Percentiles rank a stretch among this genome's conserved stretches.
Evolutionary conservation across 2,113 vertebrate species (phyloP).

Genomic region (Heterotilapia buettikoferi): DNA sequence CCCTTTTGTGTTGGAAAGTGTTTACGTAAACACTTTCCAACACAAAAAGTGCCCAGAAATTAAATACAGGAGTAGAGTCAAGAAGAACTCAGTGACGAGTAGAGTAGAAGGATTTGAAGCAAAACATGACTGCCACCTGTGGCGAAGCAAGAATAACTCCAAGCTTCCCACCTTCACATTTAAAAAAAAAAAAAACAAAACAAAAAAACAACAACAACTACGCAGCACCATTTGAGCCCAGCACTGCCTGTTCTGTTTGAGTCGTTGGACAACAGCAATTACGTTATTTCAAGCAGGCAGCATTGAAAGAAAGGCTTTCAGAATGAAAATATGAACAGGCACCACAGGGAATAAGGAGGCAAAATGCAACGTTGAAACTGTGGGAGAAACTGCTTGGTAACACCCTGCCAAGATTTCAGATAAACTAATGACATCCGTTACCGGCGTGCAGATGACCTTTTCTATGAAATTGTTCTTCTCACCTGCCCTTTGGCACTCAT

Average conservation of each 20-base stretch:
- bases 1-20: neutral
- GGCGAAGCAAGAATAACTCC: neutral
- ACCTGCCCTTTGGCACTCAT: neutral
- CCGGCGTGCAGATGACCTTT: neutral
- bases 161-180: neutral
- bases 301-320: neutral
- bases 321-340: neutral
- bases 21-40: too few relatives aligned
- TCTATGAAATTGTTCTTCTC: neutral
- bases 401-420: neutral
- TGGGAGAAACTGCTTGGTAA: slow-evolving; percentile 38
- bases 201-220: neutral
- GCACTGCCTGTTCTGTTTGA: neutral
- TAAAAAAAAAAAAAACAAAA: neutral
- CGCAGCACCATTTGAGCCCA: neutral
- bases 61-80: neutral
- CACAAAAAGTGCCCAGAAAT: neutral
- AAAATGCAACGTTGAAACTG: neutral
- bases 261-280: slow-evolving; percentile 12
- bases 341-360: slow-evolving; percentile 2
- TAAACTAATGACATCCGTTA: slow-evolving; percentile 10
- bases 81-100: neutral
- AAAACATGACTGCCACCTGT: neutral
- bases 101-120: neutral
- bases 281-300: slow-evolving; percentile 12